Conservation (phyloP, 2,888 invertebrate species). For the Andrena dorsata region DNA sequence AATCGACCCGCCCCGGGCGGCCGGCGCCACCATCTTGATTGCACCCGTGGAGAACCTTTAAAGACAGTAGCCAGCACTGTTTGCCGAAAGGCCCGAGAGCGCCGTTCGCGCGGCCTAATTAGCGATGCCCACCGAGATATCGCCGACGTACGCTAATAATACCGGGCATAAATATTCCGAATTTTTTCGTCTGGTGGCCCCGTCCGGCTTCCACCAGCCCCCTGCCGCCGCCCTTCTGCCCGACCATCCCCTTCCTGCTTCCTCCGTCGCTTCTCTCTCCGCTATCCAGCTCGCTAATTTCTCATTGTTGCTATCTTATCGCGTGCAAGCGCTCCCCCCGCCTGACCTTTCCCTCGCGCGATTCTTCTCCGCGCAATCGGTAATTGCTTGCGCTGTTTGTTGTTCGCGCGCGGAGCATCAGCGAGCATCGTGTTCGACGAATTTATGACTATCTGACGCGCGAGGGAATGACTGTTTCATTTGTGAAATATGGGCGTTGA, state of each 20-base stretch:
- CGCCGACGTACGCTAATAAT: conserved; percentile 83
- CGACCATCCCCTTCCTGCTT: not conserved
- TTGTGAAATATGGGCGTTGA: not conserved
- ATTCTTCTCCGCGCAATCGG: conserved; percentile 2
- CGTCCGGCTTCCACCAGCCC: conserved; percentile 55
- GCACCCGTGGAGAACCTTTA: conserved; percentile 71
- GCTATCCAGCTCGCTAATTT: conserved; percentile 22
- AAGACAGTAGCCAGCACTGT: conserved; percentile 84
- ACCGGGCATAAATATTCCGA: conserved; percentile 83
- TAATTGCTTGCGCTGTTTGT: not conserved
- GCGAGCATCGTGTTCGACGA: not conserved
- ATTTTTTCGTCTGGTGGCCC: conserved; percentile 79
- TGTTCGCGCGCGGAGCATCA: not conserved
- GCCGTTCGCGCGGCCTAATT: conserved; percentile 82
- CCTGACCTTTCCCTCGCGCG: not conserved
- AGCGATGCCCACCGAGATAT: conserved; percentile 85
- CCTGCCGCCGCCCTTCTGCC: not conserved
- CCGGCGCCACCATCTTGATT: conserved; percentile 85
- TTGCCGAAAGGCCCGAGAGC: conserved; percentile 82
- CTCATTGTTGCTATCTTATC: conserved; percentile 27
- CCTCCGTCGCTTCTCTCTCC: not conserved
- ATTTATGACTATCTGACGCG: not conserved
- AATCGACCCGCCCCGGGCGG: conserved; percentile 83
- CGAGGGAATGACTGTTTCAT: not conserved
- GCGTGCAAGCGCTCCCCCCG: not conserved